Evolutionary conservation across 2,113 vertebrate genomes (phyloP), one percentile per base, ranked within the genome.

Genomic region (Emydura subglobosa): DNA sequence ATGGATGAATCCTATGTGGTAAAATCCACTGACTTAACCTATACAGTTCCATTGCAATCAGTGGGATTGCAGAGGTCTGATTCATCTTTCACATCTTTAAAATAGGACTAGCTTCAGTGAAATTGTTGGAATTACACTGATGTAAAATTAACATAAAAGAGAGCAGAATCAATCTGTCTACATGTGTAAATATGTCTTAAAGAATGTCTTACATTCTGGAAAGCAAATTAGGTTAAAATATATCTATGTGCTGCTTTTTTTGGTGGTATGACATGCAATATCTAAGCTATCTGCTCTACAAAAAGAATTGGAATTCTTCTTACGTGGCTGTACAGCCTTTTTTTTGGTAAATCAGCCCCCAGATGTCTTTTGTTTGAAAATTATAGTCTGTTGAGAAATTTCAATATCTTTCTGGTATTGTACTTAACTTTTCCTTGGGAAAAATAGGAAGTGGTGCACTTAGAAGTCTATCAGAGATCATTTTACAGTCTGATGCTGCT

Each of bases 331-430:
- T 89, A 81, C 95, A 97, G 54, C 74, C 10, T 89, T 44, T 50
- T 86, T 6, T 83, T 44, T 57, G 34, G 29, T 22, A 93, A 87
- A 96, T 87, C 65, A 86, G 68, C 14, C 4, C 19, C 79, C 50
- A 87, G 55, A 93, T 85, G 19, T 90, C n/a, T 93, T 88, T 89
- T 91, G 49, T 94, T 91, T 91, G 76, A 82, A 96, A 93, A 90
- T 84, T 65, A 51, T 81, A 53, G 42, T 59, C 91, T 89, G 4
- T 76, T 95, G 87, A 95, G 83, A 6, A 61, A 19, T 93, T 95
- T 83, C 25, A 87, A 47, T 81, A 68, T 85, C 83, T 91, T 96
- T 97, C 94, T 98, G 88, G 44, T 88, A 76, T 90, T 95, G 29
- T 44, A 29, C 86, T 97, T 49, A 91, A 1, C 96, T 96, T 96